Evolutionary conservation across 1,140 invertebrate species (phyloP).

Genomic region (Sitodiplosis mosellana): DNA sequence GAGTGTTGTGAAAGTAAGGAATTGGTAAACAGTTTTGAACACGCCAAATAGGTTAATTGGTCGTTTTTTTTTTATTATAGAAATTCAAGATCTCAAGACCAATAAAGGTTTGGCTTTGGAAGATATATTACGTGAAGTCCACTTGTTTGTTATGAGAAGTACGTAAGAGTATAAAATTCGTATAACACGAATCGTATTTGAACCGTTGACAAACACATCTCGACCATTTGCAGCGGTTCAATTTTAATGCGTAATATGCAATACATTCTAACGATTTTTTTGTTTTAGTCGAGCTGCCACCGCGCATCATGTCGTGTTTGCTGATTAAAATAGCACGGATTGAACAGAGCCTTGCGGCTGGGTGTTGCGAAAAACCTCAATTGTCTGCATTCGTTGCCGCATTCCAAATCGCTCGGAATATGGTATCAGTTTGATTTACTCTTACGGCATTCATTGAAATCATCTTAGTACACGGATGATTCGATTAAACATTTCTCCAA

Average conservation of each 20-base stretch:
- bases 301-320: slow-evolving; percentile 49
- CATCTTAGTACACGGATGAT: too few species aligned
- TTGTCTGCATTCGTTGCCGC: slow-evolving; percentile 61
- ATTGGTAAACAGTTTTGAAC: not conserved
- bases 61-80: slow-evolving; percentile 27
- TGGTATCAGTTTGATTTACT: slow-evolving; percentile 24
- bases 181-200: too few species aligned
- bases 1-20: slow-evolving; percentile 60
- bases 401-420: slow-evolving; percentile 50
- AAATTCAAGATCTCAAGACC: slow-evolving; percentile 67
- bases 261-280: slow-evolving; percentile 9
- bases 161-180: too few species aligned
- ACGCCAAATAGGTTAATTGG: not conserved
- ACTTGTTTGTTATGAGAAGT: slow-evolving; percentile 72
- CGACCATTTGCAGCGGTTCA: too few species aligned
- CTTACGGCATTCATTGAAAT: too few species aligned
- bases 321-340: slow-evolving; percentile 67
- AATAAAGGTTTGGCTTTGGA: slow-evolving; percentile 73
- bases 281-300: slow-evolving; percentile 64
- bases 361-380: slow-evolving; percentile 69
- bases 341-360: slow-evolving; percentile 56
- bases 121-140: slow-evolving; percentile 80
- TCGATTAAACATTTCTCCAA: too few species aligned
- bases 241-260: not conserved
- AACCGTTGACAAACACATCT: too few species aligned